phyloP scores from a whole-genome alignment of 2,888 invertebrate genomes.

The Cylloceria caligata region DNA sequence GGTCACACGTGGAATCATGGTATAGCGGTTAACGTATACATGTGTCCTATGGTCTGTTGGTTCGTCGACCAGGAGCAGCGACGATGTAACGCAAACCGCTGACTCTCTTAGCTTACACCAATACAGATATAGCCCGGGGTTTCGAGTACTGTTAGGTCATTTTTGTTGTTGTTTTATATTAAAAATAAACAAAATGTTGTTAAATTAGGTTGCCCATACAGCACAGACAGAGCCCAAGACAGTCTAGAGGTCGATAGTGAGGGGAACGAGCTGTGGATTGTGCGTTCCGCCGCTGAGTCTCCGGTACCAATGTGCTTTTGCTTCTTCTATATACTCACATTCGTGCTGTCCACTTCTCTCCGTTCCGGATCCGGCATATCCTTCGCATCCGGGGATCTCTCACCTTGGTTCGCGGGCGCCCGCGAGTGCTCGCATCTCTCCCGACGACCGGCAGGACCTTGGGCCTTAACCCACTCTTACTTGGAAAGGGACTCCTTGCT shows the following conservation, averaged over 20 bases:
- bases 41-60: constrained; percentile 50
- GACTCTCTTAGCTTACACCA: constrained; percentile 55
- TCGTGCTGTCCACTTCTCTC: constrained; percentile 10
- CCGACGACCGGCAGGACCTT: constrained; percentile 80
- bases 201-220: constrained; percentile 74
- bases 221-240: constrained; percentile 57
- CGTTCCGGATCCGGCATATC: constrained; percentile 18
- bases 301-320: constrained; percentile 3
- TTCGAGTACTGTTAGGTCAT: constrained; percentile 79
- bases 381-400: constrained; percentile 54
- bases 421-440: no score
- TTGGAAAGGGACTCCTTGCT: constrained; percentile 78
- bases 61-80: constrained; percentile 39
- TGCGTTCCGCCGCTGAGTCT: constrained; percentile 31
- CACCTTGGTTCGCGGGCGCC: constrained; percentile 55
- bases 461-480: constrained; percentile 84
- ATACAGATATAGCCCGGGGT: constrained; percentile 65
- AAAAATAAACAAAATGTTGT: no score
- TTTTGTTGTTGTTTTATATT: no score
- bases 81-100: constrained; percentile 62
- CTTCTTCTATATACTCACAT: constrained; percentile 20
- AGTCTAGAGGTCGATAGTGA: constrained; percentile 79
- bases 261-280: constrained; percentile 67
- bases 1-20: constrained; percentile 62
- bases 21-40: constrained; percentile 68